Conservation (phyloP, 2,888 invertebrate genomes). For the Amiota mariae region DNA sequence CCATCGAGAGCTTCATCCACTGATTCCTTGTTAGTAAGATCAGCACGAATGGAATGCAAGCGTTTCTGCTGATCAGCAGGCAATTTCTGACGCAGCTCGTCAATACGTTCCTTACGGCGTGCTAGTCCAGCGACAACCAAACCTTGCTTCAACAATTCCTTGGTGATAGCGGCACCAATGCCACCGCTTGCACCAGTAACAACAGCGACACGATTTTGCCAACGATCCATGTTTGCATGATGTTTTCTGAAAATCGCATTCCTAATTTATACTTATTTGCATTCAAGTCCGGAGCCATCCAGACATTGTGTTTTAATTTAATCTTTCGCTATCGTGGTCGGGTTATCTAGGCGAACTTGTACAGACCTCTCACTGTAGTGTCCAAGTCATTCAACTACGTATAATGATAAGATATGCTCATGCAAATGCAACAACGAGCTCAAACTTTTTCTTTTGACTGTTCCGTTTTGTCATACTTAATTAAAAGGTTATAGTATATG, state of each 20-base stretch:
- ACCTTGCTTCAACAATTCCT: constrained; percentile 74
- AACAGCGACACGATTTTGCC: constrained; percentile 77
- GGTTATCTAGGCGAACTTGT: constrained; percentile 1
- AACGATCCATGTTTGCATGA: constrained; percentile 75
- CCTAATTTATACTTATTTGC: constrained; percentile 10
- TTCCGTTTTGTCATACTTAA: too few species aligned
- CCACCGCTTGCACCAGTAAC: constrained; percentile 80
- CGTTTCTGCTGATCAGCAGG: constrained; percentile 54
- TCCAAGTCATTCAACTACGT: constrained; percentile 5
- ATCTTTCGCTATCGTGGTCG: constrained; percentile 6
- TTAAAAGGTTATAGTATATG: too few species aligned
- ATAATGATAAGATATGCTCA: constrained; percentile 4
- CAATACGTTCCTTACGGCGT: constrained; percentile 74
- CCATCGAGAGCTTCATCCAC: constrained; percentile 75
- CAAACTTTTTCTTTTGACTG: too few species aligned
- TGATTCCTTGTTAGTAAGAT: constrained; percentile 75
- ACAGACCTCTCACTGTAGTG: not conserved
- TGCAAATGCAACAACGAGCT: too few species aligned
- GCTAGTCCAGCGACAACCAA: constrained; percentile 76
- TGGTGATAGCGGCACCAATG: constrained; percentile 76
- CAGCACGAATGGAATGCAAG: constrained; percentile 67
- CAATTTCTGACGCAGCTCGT: constrained; percentile 58
- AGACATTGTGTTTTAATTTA: not conserved
- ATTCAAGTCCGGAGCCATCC: not conserved
- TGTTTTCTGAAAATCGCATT: not conserved